Base-by-base conservation (phyloP, 2,888 invertebrate genomes). In the Rhagonycha lutea region DNA sequence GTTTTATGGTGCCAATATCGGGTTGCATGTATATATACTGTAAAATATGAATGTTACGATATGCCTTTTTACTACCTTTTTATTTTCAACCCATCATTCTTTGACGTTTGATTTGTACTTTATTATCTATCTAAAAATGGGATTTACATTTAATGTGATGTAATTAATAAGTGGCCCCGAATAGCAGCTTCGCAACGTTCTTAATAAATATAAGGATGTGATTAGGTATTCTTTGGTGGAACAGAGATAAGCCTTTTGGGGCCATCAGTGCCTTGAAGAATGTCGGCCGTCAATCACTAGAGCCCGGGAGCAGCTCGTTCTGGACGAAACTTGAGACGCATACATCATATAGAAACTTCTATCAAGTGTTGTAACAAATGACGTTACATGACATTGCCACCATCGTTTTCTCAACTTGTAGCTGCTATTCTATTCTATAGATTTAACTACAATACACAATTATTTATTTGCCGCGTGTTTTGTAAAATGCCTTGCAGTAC, bases 1-100 rank as follows among this genome's bases (percentile, higher is more conserved):
- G 83, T 84, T 86, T 86, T 85, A 85, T 85, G 83, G 83, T 81
- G 81, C 80, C 84, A 84, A 83, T 86, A 85, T 85, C 83, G 83
- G 83, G 84, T 85, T 85, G 84, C 83, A 83, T 82, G 80, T 83
- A 81, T 83, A 83, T 84, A 83, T 83, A 84, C 81, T 83, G 79
- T 83, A 82, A 84, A 82, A 83, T 84, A 84, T 83, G 82, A 81
- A 82, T 83, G 82, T 78, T 76, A 68, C 72, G 70, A 74, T 73
- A 75, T 74, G 76, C 73, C 78, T 75, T 78, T 78, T 77, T 79
- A 72, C 72, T 74, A 73, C 78, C 69, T 72, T 76, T 73, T 76
- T 79, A 76, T 72, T 78, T 76, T 70, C 74, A 26, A 65, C 61
- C 76, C 71, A 69, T 74, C 74, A 78, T 72, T 76, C 74, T 72